These are phyloP conservation scores for Desmodus rotundus DNA, from an alignment of 2,113 vertebrate species.

Conservation along the genomic window DNA sequence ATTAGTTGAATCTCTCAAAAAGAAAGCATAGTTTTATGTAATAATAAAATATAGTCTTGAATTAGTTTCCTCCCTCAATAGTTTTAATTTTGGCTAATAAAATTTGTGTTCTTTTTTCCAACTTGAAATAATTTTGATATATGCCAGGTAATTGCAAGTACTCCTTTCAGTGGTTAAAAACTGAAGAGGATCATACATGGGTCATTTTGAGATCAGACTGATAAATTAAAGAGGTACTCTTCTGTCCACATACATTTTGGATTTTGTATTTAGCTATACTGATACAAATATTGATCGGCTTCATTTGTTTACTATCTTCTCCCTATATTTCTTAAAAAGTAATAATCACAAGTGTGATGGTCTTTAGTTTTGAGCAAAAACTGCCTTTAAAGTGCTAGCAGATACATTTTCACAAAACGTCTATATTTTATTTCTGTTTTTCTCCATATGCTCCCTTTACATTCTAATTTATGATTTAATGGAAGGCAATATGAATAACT, in stretches of 20 bases:
- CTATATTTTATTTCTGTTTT: background rate
- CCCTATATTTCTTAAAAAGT: background rate
- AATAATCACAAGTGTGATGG: background rate
- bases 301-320: background rate
- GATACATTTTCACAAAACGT: background rate
- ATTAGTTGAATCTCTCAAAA: conserved; percentile 4
- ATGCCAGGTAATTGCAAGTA: background rate
- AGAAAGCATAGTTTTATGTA: background rate
- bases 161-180: background rate
- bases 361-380: background rate
- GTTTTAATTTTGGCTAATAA: background rate
- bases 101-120: background rate
- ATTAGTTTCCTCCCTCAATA: background rate
- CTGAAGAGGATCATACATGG: background rate
- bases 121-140: conserved; percentile 17
- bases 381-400: background rate
- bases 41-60: background rate
- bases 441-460: background rate
- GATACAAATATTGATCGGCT: background rate
- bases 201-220: background rate
- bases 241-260: background rate
- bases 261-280: background rate
- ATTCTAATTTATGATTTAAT: conserved; percentile 14
- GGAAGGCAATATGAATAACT: background rate
- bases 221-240: background rate